Conservation (phyloP, 2,888 invertebrate species). For the Parnassius mnemosyne region DNA sequence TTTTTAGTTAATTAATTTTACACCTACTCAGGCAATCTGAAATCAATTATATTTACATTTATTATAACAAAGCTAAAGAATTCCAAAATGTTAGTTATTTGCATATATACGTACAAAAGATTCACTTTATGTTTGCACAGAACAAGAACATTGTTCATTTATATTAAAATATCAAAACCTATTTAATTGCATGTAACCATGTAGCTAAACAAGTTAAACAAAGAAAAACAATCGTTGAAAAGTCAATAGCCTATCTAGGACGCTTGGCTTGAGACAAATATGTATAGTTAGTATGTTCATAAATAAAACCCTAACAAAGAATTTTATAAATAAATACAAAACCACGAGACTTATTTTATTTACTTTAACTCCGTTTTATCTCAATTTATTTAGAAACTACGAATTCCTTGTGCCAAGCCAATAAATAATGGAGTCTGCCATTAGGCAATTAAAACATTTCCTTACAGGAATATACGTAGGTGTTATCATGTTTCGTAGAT, state of each 20-base stretch:
- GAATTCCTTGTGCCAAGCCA: constrained; percentile 44
- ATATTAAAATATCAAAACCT: too few species aligned
- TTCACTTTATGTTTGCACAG: too few species aligned
- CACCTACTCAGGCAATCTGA: constrained; percentile 47
- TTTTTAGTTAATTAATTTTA: constrained; percentile 46
- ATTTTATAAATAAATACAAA: too few species aligned
- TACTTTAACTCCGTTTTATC: too few species aligned
- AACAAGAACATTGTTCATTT: too few species aligned
- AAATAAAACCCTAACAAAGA: neutral
- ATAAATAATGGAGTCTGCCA: constrained; percentile 64
- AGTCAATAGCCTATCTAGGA: constrained; percentile 53
- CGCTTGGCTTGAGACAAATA: constrained; percentile 38
- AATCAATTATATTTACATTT: constrained; percentile 34
- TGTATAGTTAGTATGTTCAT: constrained; percentile 20
- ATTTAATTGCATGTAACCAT: too few species aligned
- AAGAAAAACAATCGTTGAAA: constrained; percentile 43
- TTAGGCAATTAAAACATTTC: constrained; percentile 39
- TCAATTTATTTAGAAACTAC: constrained; percentile 4
- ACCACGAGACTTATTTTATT: too few species aligned
- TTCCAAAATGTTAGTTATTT: too few species aligned
- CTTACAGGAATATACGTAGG: constrained; percentile 23
- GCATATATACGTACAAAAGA: too few species aligned
- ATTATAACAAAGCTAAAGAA: neutral
- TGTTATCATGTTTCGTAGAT: neutral
- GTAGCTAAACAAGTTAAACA: constrained; percentile 24